Evolutionary conservation across 2,797 vertebrate genomes (phyloP).

Genomic region (Cirrhinus mrigala): DNA sequence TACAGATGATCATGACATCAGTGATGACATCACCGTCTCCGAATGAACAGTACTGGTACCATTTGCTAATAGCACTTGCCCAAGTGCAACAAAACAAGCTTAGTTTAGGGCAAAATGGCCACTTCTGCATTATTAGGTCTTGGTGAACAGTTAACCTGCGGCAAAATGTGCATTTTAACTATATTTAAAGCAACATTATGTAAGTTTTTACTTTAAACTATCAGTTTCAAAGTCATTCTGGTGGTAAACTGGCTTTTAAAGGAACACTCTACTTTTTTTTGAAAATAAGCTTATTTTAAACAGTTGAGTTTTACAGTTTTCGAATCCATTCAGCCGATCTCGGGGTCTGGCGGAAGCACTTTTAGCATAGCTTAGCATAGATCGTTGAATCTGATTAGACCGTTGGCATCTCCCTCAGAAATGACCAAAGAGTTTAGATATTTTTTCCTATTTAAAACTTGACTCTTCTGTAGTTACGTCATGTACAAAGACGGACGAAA

Average conservation of each 20-base stretch:
- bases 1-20: neutral
- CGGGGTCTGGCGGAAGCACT: too few species aligned
- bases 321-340: too few species aligned
- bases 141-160: neutral
- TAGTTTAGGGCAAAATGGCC: neutral
- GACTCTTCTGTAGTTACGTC: too few species aligned
- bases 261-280: too few species aligned
- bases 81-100: neutral
- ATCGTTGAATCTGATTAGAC: too few species aligned
- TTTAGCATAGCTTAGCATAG: too few species aligned
- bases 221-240: neutral
- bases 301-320: too few species aligned
- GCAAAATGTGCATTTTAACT: conserved; percentile 14
- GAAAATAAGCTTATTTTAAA: too few species aligned
- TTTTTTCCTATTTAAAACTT: too few species aligned
- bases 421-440: too few species aligned
- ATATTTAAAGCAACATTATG: conserved; percentile 4
- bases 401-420: too few species aligned
- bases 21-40: neutral
- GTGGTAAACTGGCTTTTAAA: neutral
- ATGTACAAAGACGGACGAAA: too few species aligned
- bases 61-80: neutral
- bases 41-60: neutral
- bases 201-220: neutral
- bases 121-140: conserved; percentile 34